Conservation (phyloP, 2,888 invertebrate species). For the Hemistola chrysoprasaria region DNA sequence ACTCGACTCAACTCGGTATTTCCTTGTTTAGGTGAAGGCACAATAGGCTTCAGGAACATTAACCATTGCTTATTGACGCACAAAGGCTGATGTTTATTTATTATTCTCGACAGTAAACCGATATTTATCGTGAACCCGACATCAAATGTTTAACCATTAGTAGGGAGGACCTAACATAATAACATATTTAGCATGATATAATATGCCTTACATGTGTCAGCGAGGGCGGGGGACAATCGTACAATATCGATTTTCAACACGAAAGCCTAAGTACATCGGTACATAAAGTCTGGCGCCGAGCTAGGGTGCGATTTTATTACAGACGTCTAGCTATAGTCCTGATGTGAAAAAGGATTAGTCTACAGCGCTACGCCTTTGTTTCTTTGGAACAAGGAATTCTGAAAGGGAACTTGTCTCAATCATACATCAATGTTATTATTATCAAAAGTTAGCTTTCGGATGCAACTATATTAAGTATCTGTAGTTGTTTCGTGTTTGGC, state of each 20-base stretch:
- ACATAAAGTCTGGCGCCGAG: conserved; percentile 23
- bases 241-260: conserved; percentile 58
- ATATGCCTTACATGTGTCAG: conserved; percentile 17
- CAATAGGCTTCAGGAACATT: conserved; percentile 43
- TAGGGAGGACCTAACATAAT: conserved; percentile 14
- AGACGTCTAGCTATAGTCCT: conserved; percentile 16
- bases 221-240: conserved; percentile 48
- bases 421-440: no score
- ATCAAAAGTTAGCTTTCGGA: no score
- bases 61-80: conserved; percentile 38
- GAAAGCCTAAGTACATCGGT: conserved; percentile 28
- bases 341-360: conserved; percentile 15
- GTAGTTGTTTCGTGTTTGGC: no score
- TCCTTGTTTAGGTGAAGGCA: conserved; percentile 57
- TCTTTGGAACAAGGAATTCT: no score
- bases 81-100: conserved; percentile 34
- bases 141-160: background rate
- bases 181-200: conserved; percentile 13
- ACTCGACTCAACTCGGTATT: conserved; percentile 45
- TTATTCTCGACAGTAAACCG: conserved; percentile 38
- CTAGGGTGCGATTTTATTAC: conserved; percentile 21
- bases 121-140: conserved; percentile 22
- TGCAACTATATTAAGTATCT: no score
- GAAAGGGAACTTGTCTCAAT: no score
- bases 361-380: no score